Percentiles rank a stretch among this genome's conserved stretches.
Evolutionary conservation across 2,797 vertebrate species (phyloP).

Genomic region (Lacerta agilis): DNA sequence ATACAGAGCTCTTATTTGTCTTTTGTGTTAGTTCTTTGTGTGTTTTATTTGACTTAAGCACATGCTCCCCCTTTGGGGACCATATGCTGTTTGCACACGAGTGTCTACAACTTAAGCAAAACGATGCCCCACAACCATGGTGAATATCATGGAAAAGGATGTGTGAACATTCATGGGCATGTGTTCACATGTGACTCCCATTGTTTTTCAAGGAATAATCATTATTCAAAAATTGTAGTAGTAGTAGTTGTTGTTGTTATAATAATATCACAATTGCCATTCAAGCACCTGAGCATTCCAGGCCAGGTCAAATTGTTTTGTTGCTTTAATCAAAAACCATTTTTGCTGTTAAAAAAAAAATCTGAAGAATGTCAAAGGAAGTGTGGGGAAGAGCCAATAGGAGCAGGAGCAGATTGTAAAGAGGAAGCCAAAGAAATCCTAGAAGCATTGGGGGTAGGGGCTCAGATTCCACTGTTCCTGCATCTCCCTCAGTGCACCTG

Average conservation of each 20-base stretch:
- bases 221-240: background rate
- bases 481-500: background rate
- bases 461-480: background rate
- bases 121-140: background rate
- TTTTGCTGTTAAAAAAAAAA: background rate
- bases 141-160: background rate
- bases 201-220: background rate
- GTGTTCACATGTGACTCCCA: background rate
- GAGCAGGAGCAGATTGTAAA: background rate
- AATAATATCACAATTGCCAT: no score
- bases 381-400: background rate
- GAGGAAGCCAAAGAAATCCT: background rate
- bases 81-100: conserved; percentile 39
- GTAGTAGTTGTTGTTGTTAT: no score
- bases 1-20: conserved; percentile 39
- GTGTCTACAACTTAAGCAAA: conserved; percentile 19
- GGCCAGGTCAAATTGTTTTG: background rate
- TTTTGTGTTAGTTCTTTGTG: conserved; percentile 28
- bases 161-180: background rate
- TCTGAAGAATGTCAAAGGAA: background rate
- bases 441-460: background rate
- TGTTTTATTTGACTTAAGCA: conserved; percentile 31
- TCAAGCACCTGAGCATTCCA: background rate
- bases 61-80: conserved; percentile 5
- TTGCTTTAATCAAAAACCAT: background rate